These are phyloP conservation scores for Scaptomyza flava DNA, from an alignment of 2,888 invertebrate genomes.

Conservation along the genomic window DNA sequence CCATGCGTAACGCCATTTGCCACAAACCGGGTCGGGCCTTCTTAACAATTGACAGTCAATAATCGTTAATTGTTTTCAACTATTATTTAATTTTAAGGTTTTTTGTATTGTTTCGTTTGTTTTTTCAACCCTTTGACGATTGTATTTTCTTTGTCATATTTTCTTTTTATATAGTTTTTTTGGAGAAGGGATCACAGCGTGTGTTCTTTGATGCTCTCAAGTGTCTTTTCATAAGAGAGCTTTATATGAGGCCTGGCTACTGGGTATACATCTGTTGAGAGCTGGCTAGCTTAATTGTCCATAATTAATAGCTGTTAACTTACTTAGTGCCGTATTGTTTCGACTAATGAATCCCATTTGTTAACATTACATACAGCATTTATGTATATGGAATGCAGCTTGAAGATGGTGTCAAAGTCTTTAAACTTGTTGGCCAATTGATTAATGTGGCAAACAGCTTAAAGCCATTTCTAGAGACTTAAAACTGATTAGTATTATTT, in stretches of 20 bases:
- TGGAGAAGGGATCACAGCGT: slow-evolving; percentile 48
- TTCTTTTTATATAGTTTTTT: slow-evolving; percentile 45
- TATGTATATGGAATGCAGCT: slow-evolving; percentile 41
- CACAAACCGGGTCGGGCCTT: slow-evolving; percentile 55
- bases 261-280: slow-evolving; percentile 39
- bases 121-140: slow-evolving; percentile 51
- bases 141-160: slow-evolving; percentile 53
- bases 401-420: slow-evolving; percentile 25
- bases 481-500: too few relatives aligned
- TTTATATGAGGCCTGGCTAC: slow-evolving; percentile 57
- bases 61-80: slow-evolving; percentile 68
- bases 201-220: slow-evolving; percentile 55
- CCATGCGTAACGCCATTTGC: slow-evolving; percentile 74
- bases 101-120: slow-evolving; percentile 30
- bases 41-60: slow-evolving; percentile 64
- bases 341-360: slow-evolving; percentile 70
- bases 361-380: slow-evolving; percentile 8
- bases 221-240: slow-evolving; percentile 55
- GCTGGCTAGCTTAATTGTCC: slow-evolving; percentile 28
- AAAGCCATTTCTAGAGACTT: slow-evolving; percentile 7
- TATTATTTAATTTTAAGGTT: slow-evolving; percentile 15
- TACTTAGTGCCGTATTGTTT: slow-evolving; percentile 60
- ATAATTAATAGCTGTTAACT: slow-evolving; percentile 73
- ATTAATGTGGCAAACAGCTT: slow-evolving; percentile 31
- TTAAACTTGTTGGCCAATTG: slow-evolving; percentile 41